Base-by-base conservation (phyloP, 1,140 invertebrate species). In the Dendrolimus kikuchii region DNA sequence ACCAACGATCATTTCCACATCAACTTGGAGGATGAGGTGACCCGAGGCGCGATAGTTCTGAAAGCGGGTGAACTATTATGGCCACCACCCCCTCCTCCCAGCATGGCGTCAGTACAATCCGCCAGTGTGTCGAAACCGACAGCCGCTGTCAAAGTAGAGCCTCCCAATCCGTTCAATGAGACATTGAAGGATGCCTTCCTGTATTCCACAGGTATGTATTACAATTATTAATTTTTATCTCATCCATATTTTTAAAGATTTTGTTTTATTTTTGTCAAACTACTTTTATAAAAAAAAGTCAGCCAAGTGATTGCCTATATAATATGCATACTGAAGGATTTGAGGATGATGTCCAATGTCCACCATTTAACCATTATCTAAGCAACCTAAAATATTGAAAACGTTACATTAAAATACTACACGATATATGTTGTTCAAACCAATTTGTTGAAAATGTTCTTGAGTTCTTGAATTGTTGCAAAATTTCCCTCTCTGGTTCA, bases 1-100 rank as follows among this genome's bases (percentile, higher is more conserved):
- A 88, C 91, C 53, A 91, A 95, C 61, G 92, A 95, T 62, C 91
- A 95, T 71, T 96, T 93, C 74, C 78, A 93, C 71, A 91, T 96
- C 44, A 92, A 96, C 82, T 78, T 96, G 45, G 90, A 93, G 60
- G 95, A 97, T 85, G 95, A 97, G 85, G 95, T 97, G 38, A 92
- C 95, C 1, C 87, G 95, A 46, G 95, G 95, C 0, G 92, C 93
- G 51, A 94, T 96, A 62, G 89, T 97, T 51, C 79, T 95, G 7
- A 77, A 91, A 41, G 83, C 95, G 62, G 95, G 95, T 5, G 82
- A 92, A 68, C 77, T 95, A 39, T 69, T 95, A 71, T 97, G 95
- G 93, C 95, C 95, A 5, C 91, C 95, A 46, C 93, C 93, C 51
- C 89, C 91, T 7, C 88, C 90, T 7, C 88, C 90, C 6, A 84